Percentiles rank a stretch among this genome's conserved stretches.
Conservation (phyloP, 2,888 invertebrate species). For the Philereme vetulata region DNA sequence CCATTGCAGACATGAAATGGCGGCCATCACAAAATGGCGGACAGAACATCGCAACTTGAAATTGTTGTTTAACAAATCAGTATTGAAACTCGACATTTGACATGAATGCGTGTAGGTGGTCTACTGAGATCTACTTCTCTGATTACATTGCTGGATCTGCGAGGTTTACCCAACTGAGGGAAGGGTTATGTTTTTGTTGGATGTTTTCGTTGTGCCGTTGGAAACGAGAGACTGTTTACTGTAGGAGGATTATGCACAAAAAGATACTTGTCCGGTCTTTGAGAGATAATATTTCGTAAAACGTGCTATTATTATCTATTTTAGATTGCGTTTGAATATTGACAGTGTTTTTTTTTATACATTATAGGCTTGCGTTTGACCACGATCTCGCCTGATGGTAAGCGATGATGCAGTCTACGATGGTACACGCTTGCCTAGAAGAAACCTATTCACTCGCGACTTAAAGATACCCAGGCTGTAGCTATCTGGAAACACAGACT, state of each 20-base stretch:
- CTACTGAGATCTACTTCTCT: constrained; percentile 50
- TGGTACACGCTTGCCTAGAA: too few relatives aligned
- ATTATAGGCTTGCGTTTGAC: too few relatives aligned
- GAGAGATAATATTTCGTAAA: constrained; percentile 16
- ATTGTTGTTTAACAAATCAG: constrained; percentile 38
- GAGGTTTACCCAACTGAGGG: too few relatives aligned
- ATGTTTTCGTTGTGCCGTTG: constrained; percentile 44
- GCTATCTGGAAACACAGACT: too few relatives aligned
- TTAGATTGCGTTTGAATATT: constrained; percentile 12
- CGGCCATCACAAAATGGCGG: constrained; percentile 36
- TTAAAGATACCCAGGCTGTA: too few relatives aligned
- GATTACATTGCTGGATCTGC: constrained; percentile 27
- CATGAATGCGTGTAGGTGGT: constrained; percentile 58
- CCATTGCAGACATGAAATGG: constrained; percentile 33
- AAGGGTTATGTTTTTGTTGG: constrained; percentile 29
- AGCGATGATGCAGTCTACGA: too few relatives aligned
- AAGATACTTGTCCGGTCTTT: constrained; percentile 37
- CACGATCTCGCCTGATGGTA: too few relatives aligned
- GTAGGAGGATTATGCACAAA: constrained; percentile 61
- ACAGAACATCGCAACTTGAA: constrained; percentile 15
- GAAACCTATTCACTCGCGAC: too few relatives aligned
- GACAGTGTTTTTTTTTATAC: too few relatives aligned
- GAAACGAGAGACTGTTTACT: constrained; percentile 64
- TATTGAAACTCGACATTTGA: constrained; percentile 47
- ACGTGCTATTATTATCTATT: constrained; percentile 20